These are phyloP conservation scores for rabbit (Oryctolagus cuniculus) DNA, from an alignment of 2,113 vertebrate genomes.

Conservation along the genomic window mOryCun1.1 NC_091433.1:41874001-41874500, in stretches of 20 bases:
- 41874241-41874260: background rate
- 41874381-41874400: constrained; percentile 61
- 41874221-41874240: constrained; percentile 69
- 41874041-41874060: too few species aligned
- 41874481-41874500: background rate
- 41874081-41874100: background rate
- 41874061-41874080: too few species aligned
- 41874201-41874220: constrained; percentile 8
- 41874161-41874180: constrained; percentile 2
- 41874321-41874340: constrained; percentile 64
- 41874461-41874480: background rate
- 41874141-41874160: background rate
- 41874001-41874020: too few species aligned
- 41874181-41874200: background rate
- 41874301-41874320: constrained; percentile 69
- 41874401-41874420: constrained; percentile 62
- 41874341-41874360: constrained; percentile 65
- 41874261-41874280: constrained; percentile 52
- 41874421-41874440: constrained; percentile 45
- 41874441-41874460: constrained; percentile 1
- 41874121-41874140: background rate
- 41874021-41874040: too few species aligned
- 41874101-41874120: background rate
- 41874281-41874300: constrained; percentile 52
- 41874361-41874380: constrained; percentile 73